Evolutionary conservation across 1,140 invertebrate species (phyloP).

Genomic region (Micrasema longulum): DNA sequence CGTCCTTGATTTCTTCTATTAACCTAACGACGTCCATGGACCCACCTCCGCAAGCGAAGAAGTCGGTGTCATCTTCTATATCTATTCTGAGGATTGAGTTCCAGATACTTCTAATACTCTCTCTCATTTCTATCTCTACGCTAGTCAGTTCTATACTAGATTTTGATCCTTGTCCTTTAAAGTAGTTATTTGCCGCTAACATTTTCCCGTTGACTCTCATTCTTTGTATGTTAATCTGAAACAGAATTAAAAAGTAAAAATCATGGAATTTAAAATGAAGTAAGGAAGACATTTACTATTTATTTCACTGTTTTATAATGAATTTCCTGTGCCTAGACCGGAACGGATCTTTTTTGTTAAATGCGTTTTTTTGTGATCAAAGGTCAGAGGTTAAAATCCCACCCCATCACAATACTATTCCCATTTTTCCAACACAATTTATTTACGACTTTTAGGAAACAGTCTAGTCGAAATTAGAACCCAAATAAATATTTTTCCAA

Average conservation of each 20-base stretch:
- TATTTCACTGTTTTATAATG: no score
- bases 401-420: no score
- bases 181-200: constrained; percentile 86
- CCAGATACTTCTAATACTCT: constrained; percentile 81
- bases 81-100: constrained; percentile 83
- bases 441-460: no score
- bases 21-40: constrained; percentile 97
- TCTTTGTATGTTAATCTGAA: constrained; percentile 75
- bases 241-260: constrained; percentile 35
- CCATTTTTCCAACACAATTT: no score
- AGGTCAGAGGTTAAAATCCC: no score
- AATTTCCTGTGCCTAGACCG: no score
- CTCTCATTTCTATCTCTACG: constrained; percentile 78
- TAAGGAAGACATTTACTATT: no score
- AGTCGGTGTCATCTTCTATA: constrained; percentile 86
- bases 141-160: constrained; percentile 78
- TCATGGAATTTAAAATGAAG: no score
- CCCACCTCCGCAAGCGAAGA: constrained; percentile 91
- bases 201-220: constrained; percentile 83
- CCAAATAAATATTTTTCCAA: no score
- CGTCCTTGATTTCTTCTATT: constrained; percentile 92
- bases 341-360: no score
- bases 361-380: no score
- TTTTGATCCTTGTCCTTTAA: constrained; percentile 71
- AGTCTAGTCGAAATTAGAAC: no score